Evolutionary conservation across 2,797 vertebrate genomes (phyloP), one percentile per base, ranked within the genome.

Genomic region (Molossus molossus): DNA sequence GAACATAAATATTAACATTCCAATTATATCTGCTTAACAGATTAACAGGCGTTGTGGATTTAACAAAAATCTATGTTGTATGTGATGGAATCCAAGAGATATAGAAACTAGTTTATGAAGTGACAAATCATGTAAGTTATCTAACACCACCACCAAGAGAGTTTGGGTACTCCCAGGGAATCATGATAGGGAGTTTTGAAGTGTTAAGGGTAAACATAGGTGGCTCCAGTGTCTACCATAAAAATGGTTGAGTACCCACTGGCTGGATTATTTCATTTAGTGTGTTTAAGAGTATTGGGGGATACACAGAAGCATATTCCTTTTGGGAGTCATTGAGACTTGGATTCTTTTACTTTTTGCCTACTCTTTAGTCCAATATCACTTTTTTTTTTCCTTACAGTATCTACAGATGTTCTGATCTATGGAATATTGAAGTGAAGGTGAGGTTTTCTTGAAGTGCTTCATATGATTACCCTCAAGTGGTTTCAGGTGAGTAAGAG

Each of bases 401-500:
- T 20, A 21, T 91, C 15, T 55, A 20, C 9, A 64, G 25, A 4
- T 60, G 5, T 80, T 48, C 27, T 27, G 12, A n/a, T 79, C 33
- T 27, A 55, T 15, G 53, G 9, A 23, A 25, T n/a, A 40, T 15
- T 81, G 80, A 50, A 88, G 15, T 5, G 23, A 92, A 62, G 13
- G 40, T 65, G 25, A 80, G 14, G 18, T 29, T 90, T 15, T 5
- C 23, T 77, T 76, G 27, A 57, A 77, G 40, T 53, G 5, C 76
- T 88, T 73, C 4, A 4, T 29, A 53, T 60, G 53, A 81, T 37
- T 87, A 64, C 23, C 60, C 6, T 94, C 33, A 65, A 58, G n/a
- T 81, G 69, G 20, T 60, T 94, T 81, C 53, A 53, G 48, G 50
- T 33, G 33, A 33, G 87, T 77, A 55, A 91, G 25, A 95, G 40